Base-by-base conservation (phyloP, 2,113 vertebrate species). In the Perca fluviatilis region DNA sequence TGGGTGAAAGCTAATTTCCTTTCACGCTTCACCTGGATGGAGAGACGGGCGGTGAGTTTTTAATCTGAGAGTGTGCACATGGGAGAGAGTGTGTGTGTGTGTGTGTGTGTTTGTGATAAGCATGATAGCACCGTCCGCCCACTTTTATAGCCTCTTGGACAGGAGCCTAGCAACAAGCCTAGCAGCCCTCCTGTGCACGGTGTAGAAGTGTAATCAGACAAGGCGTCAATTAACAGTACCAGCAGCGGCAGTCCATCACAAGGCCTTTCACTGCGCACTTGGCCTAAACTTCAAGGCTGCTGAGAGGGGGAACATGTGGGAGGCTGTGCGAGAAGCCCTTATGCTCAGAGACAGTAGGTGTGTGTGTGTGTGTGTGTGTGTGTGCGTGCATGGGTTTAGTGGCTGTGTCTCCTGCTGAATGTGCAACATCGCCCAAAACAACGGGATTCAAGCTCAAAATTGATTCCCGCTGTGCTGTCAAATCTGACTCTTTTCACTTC, bases 151-250 rank as follows among this genome's bases (percentile, higher is more conserved):
- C 73, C 30, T 60, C 53, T 90, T 91, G 79, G 88, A 88, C 63
- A 19, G 74, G 43, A 88, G 84, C 85, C 82, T 85, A 56, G 64
- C 88, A 88, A 79, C 79, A 43, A 77, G 43, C 30, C 73, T 21
- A 53, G 73, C 70, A 30, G 23, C 74, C 74, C 76, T 79, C 78
- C 75, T 77, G 74, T 63, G 73, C 67, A 6, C 21, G 51, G 67
- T 82, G 74, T 64, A 79, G 86, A 82, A 74, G 57, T 66, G 82
- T 90, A 89, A 92, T 92, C 89, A 86, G 80, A 90, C 87, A 79
- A 82, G 86, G 71, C 70, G 69, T 87, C 90, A 74, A 90, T 90
- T 91, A 94, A 77, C 79, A 74, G 85, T 7, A 67, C 16, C 72
- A 56, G 75, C 40, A 19, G 66, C 53, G 63, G 61, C 82, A 72